These are phyloP conservation scores for Drosophila cardini DNA, from an alignment of 1,140 invertebrate species.

Conservation along the genomic window DNA sequence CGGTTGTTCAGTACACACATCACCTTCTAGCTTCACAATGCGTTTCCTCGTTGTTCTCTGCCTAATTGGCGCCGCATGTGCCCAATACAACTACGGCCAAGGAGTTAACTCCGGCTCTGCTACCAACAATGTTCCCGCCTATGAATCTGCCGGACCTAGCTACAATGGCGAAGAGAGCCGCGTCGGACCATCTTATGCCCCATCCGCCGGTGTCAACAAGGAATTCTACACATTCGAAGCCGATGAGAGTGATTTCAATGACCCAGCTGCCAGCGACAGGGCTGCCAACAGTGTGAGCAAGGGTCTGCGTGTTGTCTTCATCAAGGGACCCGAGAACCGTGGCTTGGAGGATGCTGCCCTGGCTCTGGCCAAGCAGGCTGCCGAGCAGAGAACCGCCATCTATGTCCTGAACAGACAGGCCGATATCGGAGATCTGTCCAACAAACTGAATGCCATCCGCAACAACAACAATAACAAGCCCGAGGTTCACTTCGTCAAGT, in stretches of 20 bases:
- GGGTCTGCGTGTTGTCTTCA: conserved; percentile 80
- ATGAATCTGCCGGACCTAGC: conserved; percentile 36
- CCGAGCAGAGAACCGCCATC: conserved; percentile 74
- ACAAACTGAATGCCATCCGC: conserved; percentile 64
- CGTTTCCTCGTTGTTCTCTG: conserved; percentile 72
- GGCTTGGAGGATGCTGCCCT: conserved; percentile 77
- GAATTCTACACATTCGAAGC: conserved; percentile 76
- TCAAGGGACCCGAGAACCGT: conserved; percentile 79
- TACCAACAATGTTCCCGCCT: conserved; percentile 48
- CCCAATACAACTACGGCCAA: conserved; percentile 71
- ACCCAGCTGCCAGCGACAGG: conserved; percentile 56
- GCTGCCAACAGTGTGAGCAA: conserved; percentile 58
- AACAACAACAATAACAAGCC: conserved; percentile 66
- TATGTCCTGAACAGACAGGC: conserved; percentile 73
- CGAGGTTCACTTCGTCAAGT: conserved; percentile 73
- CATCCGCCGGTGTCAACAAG: conserved; percentile 68
- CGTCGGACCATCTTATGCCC: conserved; percentile 30
- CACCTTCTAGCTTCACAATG: conserved; percentile 40
- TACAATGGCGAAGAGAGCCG: conserved; percentile 57
- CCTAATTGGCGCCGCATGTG: conserved; percentile 75
- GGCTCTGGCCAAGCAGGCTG: conserved; percentile 74
- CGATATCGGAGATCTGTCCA: conserved; percentile 62
- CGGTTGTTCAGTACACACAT: conserved; percentile 55
- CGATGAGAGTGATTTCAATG: conserved; percentile 70
- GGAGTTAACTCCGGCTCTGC: conserved; percentile 49